phyloP scores from a whole-genome alignment of 2,797 vertebrate genomes.

The Urophycis tenuis region DNA sequence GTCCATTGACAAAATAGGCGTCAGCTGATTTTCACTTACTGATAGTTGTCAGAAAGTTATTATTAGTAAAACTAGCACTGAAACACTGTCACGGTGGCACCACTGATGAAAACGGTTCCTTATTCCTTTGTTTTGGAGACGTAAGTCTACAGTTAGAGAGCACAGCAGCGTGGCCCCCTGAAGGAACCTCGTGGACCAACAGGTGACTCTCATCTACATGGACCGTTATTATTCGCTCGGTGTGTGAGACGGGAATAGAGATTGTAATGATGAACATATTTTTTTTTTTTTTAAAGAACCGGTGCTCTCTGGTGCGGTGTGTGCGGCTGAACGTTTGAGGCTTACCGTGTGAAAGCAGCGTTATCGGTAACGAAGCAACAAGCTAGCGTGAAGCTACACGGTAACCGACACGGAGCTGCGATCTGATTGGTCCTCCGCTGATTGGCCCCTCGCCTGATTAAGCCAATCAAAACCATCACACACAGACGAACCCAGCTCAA shows the following conservation, averaged over 20 bases:
- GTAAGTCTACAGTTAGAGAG: not conserved
- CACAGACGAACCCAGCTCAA: not conserved
- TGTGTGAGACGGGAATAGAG: no score
- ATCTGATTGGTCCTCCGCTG: not conserved
- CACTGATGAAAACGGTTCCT: not conserved
- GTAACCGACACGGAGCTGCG: not conserved
- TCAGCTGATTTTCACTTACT: not conserved
- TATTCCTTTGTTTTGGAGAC: not conserved
- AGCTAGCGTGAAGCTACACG: not conserved
- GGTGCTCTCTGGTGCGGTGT: not conserved
- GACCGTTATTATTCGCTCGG: no score
- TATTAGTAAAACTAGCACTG: not conserved
- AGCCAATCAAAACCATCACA: not conserved
- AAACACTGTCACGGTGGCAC: not conserved
- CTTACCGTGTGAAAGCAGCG: not conserved
- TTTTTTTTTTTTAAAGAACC: not conserved
- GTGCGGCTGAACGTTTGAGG: not conserved
- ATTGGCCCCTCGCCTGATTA: not conserved
- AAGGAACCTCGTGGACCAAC: not conserved
- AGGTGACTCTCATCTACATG: not conserved
- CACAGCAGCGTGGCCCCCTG: no score
- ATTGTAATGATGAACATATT: no score
- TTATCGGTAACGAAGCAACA: not conserved
- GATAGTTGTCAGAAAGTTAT: not conserved
- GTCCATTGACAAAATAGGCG: not conserved